These are phyloP conservation scores for Hirudinaria manillensis DNA, from an alignment of 2,888 invertebrate genomes.

Conservation along the genomic window DNA sequence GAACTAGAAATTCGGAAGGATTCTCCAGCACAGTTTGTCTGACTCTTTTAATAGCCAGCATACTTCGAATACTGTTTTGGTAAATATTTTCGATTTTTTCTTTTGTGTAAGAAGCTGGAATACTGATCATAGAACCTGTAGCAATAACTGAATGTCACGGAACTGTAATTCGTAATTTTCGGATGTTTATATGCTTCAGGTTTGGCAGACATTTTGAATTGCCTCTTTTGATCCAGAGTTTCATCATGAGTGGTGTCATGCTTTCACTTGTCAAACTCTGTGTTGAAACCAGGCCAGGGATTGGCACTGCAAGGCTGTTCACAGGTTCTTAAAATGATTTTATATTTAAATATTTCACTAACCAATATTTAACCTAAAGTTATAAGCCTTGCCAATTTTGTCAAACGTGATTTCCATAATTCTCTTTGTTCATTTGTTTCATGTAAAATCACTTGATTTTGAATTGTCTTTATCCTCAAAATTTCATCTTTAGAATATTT, in stretches of 20 bases:
- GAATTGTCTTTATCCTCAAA: no score
- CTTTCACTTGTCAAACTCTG: constrained; percentile 87
- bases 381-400: no score
- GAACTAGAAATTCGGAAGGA: constrained; percentile 85
- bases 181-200: constrained; percentile 61
- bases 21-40: constrained; percentile 95
- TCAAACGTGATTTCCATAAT: no score
- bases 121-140: not conserved
- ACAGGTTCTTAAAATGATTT: constrained; percentile 44
- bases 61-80: constrained; percentile 95
- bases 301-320: constrained; percentile 42
- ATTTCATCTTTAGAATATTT: no score
- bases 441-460: no score
- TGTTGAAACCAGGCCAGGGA: constrained; percentile 59
- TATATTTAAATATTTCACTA: constrained; percentile 42
- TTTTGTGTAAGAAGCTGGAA: not conserved
- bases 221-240: constrained; percentile 87
- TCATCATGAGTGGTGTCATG: constrained; percentile 96
- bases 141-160: not conserved
- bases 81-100: constrained; percentile 52
- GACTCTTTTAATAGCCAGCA: constrained; percentile 88
- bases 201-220: constrained; percentile 95
- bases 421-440: no score
- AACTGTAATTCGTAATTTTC: constrained; percentile 6
- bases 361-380: not conserved